Conservation (phyloP, 2,113 vertebrate genomes). For the Synodontis membranacea region DNA sequence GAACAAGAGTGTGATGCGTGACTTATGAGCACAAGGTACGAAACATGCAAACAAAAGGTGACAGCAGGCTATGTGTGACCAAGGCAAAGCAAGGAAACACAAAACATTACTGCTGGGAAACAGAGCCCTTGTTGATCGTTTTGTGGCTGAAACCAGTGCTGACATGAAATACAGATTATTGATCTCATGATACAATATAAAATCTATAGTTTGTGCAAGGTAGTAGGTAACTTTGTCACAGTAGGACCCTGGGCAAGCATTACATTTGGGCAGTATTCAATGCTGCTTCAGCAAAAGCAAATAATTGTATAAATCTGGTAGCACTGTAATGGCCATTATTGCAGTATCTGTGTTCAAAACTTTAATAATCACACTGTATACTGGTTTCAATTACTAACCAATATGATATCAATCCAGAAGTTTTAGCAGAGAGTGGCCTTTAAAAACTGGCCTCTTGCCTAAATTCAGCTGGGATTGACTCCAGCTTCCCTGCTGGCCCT, state of each 20-base stretch:
- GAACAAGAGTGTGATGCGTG: neutral
- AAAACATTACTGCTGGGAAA: too few relatives aligned
- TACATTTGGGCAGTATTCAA: neutral
- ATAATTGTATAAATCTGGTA: too few relatives aligned
- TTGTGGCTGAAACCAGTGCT: too few relatives aligned
- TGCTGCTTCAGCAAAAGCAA: too few relatives aligned
- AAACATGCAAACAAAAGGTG: neutral
- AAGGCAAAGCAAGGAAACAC: neutral
- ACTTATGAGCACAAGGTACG: neutral
- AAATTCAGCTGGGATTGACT: too few relatives aligned
- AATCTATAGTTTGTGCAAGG: neutral
- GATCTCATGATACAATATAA: neutral
- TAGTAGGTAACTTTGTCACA: neutral
- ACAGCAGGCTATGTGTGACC: neutral
- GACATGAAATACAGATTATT: neutral
- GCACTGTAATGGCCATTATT: too few relatives aligned
- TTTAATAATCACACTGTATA: too few relatives aligned
- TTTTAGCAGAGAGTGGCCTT: neutral
- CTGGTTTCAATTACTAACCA: neutral
- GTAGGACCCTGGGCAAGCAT: neutral
- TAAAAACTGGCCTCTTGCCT: too few relatives aligned
- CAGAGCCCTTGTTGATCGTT: neutral
- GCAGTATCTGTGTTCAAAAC: too few relatives aligned
- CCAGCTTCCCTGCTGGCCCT: too few relatives aligned
- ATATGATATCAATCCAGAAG: neutral